phyloP scores from a whole-genome alignment of 53 echinoderm and acorn worm genomes.

The Echinarachnius parma region DNA sequence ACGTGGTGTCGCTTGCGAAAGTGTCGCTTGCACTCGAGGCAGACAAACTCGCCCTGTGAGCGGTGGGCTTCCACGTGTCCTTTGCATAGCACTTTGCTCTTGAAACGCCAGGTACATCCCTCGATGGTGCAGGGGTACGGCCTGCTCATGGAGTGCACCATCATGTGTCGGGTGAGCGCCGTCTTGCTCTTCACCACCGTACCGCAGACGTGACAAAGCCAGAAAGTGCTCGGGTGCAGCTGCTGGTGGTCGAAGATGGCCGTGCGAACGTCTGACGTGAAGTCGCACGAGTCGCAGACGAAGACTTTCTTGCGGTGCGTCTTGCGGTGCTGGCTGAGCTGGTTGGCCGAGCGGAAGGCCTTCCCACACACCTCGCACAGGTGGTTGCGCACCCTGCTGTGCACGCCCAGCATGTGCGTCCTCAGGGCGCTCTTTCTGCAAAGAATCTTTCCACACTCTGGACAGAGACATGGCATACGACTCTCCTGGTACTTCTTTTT shows the following conservation, averaged over 20 bases:
- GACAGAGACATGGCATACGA: conserved; percentile 42
- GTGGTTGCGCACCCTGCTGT: conserved; percentile 67
- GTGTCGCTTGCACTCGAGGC: conserved; percentile 57
- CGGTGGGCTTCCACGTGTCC: conserved; percentile 71
- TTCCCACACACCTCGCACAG: conserved; percentile 87
- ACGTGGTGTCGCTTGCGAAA: conserved; percentile 83
- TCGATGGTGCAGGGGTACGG: conserved; percentile 66
- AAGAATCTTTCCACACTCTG: conserved; percentile 64
- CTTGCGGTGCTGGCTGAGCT: conserved; percentile 65
- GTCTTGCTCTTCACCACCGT: conserved; percentile 74
- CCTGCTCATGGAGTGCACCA: conserved; percentile 66
- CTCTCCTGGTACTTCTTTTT: conserved; percentile 34
- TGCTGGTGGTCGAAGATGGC: conserved; percentile 73
- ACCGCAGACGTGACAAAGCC: conserved; percentile 83
- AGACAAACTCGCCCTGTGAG: conserved; percentile 62
- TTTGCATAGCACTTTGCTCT: conserved; percentile 64
- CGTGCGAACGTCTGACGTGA: conserved; percentile 68
- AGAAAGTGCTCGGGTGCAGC: conserved; percentile 63
- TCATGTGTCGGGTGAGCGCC: conserved; percentile 73
- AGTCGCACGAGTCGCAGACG: conserved; percentile 66
- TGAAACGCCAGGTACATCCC: conserved; percentile 87
- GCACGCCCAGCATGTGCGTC: conserved; percentile 66
- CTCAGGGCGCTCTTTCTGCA: conserved; percentile 54
- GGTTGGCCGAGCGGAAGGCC: conserved; percentile 68
- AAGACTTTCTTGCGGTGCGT: conserved; percentile 67